phyloP scores from a whole-genome alignment of 2,888 invertebrate genomes.

The Marronus borbonicus region DNA sequence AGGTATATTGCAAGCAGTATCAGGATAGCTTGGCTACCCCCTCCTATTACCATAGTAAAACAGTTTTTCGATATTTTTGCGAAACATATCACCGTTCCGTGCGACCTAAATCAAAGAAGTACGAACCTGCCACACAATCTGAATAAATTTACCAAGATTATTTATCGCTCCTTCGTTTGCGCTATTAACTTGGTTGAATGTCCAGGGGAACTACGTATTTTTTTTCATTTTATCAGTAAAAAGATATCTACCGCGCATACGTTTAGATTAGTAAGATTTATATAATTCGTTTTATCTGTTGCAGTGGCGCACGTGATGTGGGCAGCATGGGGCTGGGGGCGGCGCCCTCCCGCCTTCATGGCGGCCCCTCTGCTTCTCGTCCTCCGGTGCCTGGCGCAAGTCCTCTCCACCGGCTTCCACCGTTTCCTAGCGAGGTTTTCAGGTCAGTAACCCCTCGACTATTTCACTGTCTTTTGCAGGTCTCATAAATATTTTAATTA shows the following conservation, averaged over 20 bases:
- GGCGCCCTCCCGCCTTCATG: constrained; percentile 63
- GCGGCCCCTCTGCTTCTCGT: constrained; percentile 66
- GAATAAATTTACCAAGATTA: background rate
- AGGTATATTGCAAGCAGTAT: no score
- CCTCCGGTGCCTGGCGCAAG: constrained; percentile 69
- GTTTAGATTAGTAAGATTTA: constrained; percentile 27
- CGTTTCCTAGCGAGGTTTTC: constrained; percentile 76
- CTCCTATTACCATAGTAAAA: no score
- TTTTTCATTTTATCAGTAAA: background rate
- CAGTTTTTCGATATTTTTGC: no score
- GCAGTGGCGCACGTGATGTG: constrained; percentile 73
- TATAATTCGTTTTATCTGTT: constrained; percentile 60
- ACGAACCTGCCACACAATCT: background rate
- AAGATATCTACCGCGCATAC: background rate
- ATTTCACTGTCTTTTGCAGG: constrained; percentile 45
- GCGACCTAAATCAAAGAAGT: no score
- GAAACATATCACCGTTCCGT: no score
- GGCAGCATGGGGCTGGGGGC: constrained; percentile 67
- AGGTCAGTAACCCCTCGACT: constrained; percentile 70
- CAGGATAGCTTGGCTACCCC: no score
- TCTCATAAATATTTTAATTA: constrained; percentile 49
- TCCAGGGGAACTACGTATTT: background rate
- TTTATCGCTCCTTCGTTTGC: background rate
- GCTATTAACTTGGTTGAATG: background rate
- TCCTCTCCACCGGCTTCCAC: constrained; percentile 70